Percentiles rank a stretch among this genome's conserved stretches.
Evolutionary conservation across 2,797 vertebrate genomes (phyloP).

Genomic region (Crocidura indochinensis): DNA sequence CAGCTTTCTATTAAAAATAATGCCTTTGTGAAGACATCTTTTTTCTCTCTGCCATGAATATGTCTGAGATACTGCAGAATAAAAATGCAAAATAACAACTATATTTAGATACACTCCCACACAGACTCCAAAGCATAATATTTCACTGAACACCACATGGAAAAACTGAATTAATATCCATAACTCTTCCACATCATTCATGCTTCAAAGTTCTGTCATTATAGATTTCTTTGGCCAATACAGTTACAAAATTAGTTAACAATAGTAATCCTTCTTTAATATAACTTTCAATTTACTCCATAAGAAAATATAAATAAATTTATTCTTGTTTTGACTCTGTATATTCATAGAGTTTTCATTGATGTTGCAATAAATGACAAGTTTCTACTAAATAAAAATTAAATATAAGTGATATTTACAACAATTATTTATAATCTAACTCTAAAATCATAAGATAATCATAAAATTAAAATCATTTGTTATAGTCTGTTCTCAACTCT

Average conservation of each 20-base stretch:
- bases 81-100: constrained; percentile 84
- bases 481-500: constrained; percentile 9
- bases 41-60: constrained; percentile 54
- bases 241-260: constrained; percentile 81
- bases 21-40: constrained; percentile 41
- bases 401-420: constrained; percentile 74
- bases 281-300: constrained; percentile 67
- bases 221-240: constrained; percentile 82
- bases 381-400: constrained; percentile 73
- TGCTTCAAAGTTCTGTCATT: constrained; percentile 79
- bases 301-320: constrained; percentile 72
- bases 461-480: constrained; percentile 68
- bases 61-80: constrained; percentile 78
- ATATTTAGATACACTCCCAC: constrained; percentile 85
- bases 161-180: constrained; percentile 85
- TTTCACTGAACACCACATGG: constrained; percentile 81
- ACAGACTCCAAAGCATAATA: constrained; percentile 82
- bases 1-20: constrained; percentile 53
- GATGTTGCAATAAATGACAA: constrained; percentile 78
- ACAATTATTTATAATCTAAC: constrained; percentile 75
- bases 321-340: constrained; percentile 70
- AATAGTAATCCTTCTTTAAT: constrained; percentile 79
- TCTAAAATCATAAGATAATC: constrained; percentile 60
- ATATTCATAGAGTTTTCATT: constrained; percentile 78
- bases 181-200: constrained; percentile 84